Conservation (phyloP, 2,888 invertebrate genomes). For the Heliconius hortense region DNA sequence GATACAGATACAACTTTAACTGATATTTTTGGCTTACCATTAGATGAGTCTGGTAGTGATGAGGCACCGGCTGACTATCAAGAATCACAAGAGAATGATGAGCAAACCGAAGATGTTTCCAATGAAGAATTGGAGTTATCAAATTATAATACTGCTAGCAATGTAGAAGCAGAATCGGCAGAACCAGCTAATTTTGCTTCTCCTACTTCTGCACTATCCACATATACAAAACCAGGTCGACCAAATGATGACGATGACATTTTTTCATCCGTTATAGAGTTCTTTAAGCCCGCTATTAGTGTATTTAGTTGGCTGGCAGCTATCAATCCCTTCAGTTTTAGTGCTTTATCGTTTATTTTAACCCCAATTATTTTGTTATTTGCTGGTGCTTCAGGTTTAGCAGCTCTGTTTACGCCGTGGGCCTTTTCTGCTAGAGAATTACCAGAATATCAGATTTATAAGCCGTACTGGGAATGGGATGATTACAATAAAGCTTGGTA, state of each 20-base stretch:
- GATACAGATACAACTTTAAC: constrained; percentile 64
- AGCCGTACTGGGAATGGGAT: constrained; percentile 83
- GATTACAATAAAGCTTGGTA: constrained; percentile 80
- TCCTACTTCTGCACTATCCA: constrained; percentile 56
- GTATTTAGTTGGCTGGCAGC: constrained; percentile 79
- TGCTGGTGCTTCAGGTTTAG: constrained; percentile 83
- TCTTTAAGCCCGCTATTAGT: constrained; percentile 77
- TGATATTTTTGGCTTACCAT: constrained; percentile 62
- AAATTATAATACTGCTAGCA: constrained; percentile 66
- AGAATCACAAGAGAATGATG: constrained; percentile 61
- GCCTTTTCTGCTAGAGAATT: constrained; percentile 77
- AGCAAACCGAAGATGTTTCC: constrained; percentile 64
- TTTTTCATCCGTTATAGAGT: constrained; percentile 68
- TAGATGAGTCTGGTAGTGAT: constrained; percentile 64
- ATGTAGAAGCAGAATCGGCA: constrained; percentile 53
- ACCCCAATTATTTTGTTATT: constrained; percentile 85
- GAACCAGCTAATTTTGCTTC: constrained; percentile 56
- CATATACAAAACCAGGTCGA: constrained; percentile 58
- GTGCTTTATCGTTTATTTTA: constrained; percentile 82
- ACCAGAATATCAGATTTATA: constrained; percentile 63
- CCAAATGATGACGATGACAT: constrained; percentile 58
- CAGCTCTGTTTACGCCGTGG: constrained; percentile 85
- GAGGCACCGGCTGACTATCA: constrained; percentile 61
- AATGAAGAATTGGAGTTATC: constrained; percentile 62
- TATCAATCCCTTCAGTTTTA: constrained; percentile 82